phyloP scores from a whole-genome alignment of 2,888 invertebrate species.

The Gastrophysa polygoni region DNA sequence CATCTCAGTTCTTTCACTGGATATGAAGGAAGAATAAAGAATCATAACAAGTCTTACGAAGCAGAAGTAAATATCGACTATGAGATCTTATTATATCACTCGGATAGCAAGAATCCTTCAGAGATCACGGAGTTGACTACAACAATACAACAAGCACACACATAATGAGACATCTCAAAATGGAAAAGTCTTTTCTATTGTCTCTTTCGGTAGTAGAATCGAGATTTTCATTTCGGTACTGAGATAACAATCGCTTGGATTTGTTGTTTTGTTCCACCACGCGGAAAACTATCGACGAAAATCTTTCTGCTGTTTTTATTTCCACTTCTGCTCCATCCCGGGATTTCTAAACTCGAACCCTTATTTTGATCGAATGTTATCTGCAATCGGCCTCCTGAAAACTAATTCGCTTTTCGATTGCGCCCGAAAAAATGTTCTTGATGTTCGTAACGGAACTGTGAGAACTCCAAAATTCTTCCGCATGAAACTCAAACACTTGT shows the following conservation, averaged over 20 bases:
- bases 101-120: background rate
- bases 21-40: too few species aligned
- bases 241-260: background rate
- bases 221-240: background rate
- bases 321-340: slow-evolving; percentile 11
- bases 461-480: too few species aligned
- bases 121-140: background rate
- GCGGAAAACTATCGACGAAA: slow-evolving; percentile 15
- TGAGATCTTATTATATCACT: too few species aligned
- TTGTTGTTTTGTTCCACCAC: slow-evolving; percentile 13
- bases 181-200: background rate
- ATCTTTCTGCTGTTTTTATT: slow-evolving; percentile 16
- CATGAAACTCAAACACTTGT: too few species aligned
- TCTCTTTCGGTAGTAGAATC: background rate
- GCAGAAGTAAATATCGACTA: too few species aligned
- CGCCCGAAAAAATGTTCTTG: background rate
- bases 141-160: background rate
- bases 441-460: too few species aligned
- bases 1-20: too few species aligned
- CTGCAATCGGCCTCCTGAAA: slow-evolving; percentile 2
- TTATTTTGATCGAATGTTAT: slow-evolving; percentile 9
- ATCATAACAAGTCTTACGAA: too few species aligned
- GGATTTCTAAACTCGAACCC: background rate
- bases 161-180: background rate
- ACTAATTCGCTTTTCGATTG: slow-evolving; percentile 13